Conservation (phyloP, 2,113 vertebrate genomes). For the Caloenas nicobarica region DNA sequence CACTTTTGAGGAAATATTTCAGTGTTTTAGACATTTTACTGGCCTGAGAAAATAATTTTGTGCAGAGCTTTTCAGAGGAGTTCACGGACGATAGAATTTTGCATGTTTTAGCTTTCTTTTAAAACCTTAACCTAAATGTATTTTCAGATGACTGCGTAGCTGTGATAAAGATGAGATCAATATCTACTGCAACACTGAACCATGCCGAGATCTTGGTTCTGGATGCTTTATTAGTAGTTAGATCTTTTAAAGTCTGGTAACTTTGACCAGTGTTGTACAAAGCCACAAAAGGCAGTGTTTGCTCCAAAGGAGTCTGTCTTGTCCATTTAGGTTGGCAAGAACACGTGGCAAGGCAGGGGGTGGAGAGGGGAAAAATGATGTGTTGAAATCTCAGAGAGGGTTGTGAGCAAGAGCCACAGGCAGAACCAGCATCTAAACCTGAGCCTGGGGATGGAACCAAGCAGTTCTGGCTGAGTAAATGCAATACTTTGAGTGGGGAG, state of each 20-base stretch:
- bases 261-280: background rate
- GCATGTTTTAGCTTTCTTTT: background rate
- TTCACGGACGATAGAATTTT: background rate
- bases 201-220: background rate
- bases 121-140: background rate
- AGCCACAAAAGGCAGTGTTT: background rate
- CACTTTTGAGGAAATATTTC: background rate
- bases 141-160: background rate
- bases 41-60: background rate
- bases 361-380: background rate
- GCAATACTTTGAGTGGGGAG: background rate
- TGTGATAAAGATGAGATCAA: background rate
- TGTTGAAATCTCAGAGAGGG: background rate
- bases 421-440: background rate
- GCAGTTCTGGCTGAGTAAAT: background rate
- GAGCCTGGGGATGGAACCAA: background rate
- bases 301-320: background rate
- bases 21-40: background rate
- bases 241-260: background rate
- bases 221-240: background rate
- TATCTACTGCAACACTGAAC: background rate
- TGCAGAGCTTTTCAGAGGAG: background rate
- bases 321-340: background rate
- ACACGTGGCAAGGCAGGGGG: background rate
- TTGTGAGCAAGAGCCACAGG: background rate